These are phyloP conservation scores for Mimas tiliae DNA, from an alignment of 2,888 invertebrate genomes.

Conservation along the genomic window DNA sequence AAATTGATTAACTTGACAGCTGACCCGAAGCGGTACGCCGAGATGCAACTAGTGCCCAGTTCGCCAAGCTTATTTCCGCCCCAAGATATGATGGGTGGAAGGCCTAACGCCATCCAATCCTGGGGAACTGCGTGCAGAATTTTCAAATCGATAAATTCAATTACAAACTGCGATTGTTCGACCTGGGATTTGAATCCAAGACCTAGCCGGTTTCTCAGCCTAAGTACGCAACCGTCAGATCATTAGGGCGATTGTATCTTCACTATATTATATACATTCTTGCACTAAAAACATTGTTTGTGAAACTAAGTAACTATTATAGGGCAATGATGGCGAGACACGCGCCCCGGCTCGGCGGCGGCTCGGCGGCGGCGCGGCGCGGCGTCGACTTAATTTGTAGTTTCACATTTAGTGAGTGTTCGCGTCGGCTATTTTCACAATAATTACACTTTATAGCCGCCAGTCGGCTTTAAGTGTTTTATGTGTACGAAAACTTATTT, in stretches of 20 bases:
- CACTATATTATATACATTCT: constrained; percentile 8
- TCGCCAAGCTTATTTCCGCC: no score
- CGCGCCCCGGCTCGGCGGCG: constrained; percentile 32
- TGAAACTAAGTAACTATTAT: constrained; percentile 47
- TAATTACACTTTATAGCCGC: constrained; percentile 38
- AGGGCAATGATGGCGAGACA: constrained; percentile 40
- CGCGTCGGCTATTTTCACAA: constrained; percentile 39
- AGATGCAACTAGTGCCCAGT: no score
- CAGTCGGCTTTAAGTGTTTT: constrained; percentile 28
- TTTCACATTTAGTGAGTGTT: constrained; percentile 43
- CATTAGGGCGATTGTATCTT: no score
- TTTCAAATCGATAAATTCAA: no score
- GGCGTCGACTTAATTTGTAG: constrained; percentile 50
- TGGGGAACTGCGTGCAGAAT: no score
- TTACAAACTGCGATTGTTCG: no score
- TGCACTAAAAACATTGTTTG: constrained; percentile 37
- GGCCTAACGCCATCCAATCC: background rate
- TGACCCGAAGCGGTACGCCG: no score
- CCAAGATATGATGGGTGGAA: background rate
- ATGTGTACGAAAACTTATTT: constrained; percentile 28
- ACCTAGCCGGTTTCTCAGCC: background rate
- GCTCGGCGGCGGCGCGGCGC: constrained; percentile 17
- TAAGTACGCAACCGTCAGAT: no score
- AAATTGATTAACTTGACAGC: no score
- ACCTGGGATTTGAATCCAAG: no score